A percentile compares a stretch with the other conserved stretches of the same genome.
phyloP scores from a whole-genome alignment of 2,888 invertebrate genomes.

The Dichetophora obliterata region DNA sequence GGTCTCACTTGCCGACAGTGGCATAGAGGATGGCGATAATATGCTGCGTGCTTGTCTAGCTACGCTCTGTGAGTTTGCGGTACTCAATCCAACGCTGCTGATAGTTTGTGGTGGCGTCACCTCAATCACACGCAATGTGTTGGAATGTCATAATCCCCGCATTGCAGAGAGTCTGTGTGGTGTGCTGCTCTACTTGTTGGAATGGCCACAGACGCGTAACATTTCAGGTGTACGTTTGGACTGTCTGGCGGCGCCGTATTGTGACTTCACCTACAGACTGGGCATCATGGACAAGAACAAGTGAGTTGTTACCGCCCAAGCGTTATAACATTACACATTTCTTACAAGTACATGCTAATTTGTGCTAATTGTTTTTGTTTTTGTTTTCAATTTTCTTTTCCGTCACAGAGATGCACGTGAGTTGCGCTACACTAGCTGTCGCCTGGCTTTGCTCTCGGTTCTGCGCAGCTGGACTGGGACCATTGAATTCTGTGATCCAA shows the following conservation, averaged over 20 bases:
- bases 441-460: slow-evolving; percentile 85
- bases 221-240: slow-evolving; percentile 84
- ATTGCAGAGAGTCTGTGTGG: slow-evolving; percentile 93
- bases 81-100: slow-evolving; percentile 84
- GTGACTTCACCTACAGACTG: slow-evolving; percentile 87
- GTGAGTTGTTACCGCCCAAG: slow-evolving; percentile 67
- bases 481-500: slow-evolving; percentile 87
- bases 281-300: slow-evolving; percentile 81
- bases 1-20: slow-evolving; percentile 85
- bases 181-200: slow-evolving; percentile 85
- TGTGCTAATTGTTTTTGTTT: slow-evolving; percentile 1
- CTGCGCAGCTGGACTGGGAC: slow-evolving; percentile 94
- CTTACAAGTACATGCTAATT: neutral
- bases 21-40: slow-evolving; percentile 81
- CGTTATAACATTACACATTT: neutral
- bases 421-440: slow-evolving; percentile 86
- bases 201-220: slow-evolving; percentile 84
- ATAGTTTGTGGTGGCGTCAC: slow-evolving; percentile 87
- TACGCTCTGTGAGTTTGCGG: slow-evolving; percentile 89
- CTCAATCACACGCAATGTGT: slow-evolving; percentile 83
- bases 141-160: slow-evolving; percentile 88
- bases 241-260: slow-evolving; percentile 92
- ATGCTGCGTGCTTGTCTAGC: slow-evolving; percentile 88
- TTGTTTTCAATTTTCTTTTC: slow-evolving; percentile 6
- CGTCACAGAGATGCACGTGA: slow-evolving; percentile 79